Conservation (phyloP, 2,113 vertebrate genomes). For the Siniperca knerii region DNA sequence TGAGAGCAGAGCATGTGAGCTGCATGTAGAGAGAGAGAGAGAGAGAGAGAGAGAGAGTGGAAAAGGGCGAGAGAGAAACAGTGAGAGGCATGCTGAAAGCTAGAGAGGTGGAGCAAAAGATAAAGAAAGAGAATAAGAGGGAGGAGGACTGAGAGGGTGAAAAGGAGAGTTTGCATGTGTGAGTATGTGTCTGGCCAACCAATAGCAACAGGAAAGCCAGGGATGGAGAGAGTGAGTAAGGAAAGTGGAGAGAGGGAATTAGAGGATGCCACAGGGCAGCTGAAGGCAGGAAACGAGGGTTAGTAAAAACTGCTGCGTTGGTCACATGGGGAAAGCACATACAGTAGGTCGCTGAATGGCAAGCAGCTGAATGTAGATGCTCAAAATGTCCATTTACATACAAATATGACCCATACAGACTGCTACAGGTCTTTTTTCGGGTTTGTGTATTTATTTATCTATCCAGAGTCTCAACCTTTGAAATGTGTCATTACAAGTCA, state of each 20-base stretch:
- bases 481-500: constrained; percentile 46
- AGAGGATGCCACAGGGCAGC: constrained; percentile 56
- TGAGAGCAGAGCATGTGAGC: constrained; percentile 51
- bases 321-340: constrained; percentile 32
- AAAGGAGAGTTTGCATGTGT: constrained; percentile 35
- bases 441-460: constrained; percentile 1
- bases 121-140: constrained; percentile 24
- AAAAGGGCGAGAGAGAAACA: constrained; percentile 4
- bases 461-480: background rate
- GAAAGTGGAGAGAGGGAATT: constrained; percentile 54
- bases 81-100: constrained; percentile 21
- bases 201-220: constrained; percentile 35
- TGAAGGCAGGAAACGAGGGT: constrained; percentile 66
- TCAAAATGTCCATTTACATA: background rate
- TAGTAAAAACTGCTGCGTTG: constrained; percentile 59
- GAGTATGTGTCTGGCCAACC: constrained; percentile 21
- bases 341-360: constrained; percentile 17
- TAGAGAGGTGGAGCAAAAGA: constrained; percentile 43
- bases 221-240: constrained; percentile 54
- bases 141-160: constrained; percentile 5
- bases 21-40: constrained; percentile 46
- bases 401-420: background rate
- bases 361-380: constrained; percentile 6
- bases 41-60: background rate
- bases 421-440: background rate